phyloP scores from a whole-genome alignment of 2,888 invertebrate species.

The Taphrorychus bicolor region DNA sequence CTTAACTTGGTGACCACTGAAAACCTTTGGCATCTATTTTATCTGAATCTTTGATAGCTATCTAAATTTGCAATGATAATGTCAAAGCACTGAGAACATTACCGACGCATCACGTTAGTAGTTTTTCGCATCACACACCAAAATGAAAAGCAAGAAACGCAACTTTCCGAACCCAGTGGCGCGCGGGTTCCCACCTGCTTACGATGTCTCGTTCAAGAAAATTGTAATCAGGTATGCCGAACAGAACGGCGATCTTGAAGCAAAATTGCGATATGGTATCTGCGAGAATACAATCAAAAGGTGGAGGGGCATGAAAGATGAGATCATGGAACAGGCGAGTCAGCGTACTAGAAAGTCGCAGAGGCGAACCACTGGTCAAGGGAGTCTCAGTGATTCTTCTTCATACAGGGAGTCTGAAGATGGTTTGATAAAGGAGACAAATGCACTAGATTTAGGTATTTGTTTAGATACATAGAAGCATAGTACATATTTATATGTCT shows the following conservation, averaged over 20 bases:
- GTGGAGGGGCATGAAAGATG: constrained; percentile 51
- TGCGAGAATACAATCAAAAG: constrained; percentile 54
- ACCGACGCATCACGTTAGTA: not conserved
- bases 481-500: not conserved
- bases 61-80: too few relatives aligned
- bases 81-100: too few relatives aligned
- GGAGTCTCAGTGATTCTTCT: constrained; percentile 1
- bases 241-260: constrained; percentile 50
- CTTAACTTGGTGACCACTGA: too few relatives aligned
- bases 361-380: constrained; percentile 11
- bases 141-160: constrained; percentile 31
- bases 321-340: constrained; percentile 41
- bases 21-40: too few relatives aligned
- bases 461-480: not conserved
- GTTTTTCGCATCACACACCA: not conserved
- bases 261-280: constrained; percentile 51
- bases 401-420: not conserved
- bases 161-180: constrained; percentile 18
- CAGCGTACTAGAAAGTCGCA: constrained; percentile 35
- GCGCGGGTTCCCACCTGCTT: constrained; percentile 22
- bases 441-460: constrained; percentile 14
- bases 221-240: constrained; percentile 54
- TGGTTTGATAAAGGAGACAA: not conserved
- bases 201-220: constrained; percentile 53
- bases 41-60: too few relatives aligned